Evolutionary conservation across 2,113 vertebrate genomes (phyloP), one percentile per base, ranked within the genome.

Genomic region (Anoplopoma fimbria): DNA sequence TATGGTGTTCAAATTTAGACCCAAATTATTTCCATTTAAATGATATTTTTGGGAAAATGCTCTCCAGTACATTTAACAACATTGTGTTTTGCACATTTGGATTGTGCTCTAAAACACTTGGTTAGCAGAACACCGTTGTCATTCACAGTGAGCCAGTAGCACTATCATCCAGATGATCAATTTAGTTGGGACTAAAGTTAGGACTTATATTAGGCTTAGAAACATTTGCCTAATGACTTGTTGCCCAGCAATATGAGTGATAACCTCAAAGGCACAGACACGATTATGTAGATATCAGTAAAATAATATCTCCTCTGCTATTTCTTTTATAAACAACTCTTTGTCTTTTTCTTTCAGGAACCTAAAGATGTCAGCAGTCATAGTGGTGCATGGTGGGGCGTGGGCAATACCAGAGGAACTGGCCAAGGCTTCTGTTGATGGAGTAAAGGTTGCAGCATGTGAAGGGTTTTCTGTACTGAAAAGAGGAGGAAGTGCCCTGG

Each of bases 301-400:
- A 75, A 53, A 45, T 33, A 61, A 21, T 62, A 27, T 58, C 64
- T 58, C 2, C 12, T 29, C 14, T 6, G 14, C 0, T 47, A 5
- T 9, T 23, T 12, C 4, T 34, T 49, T 0, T 29, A 17, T 53
- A 2, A 60, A 15, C 17, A 34, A 15, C 14, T 7, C 51, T 60
- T 2, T 53, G 13, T 75, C 2, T 80, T n/a, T 83, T 60, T 84
- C 64, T 34, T 58, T 42, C 74, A 91, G 80, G 42, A 60, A 68
- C 40, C 5, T 31, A 55, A 87, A 77, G 6, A 95, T 92, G 91
- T 88, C 94, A 77, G 83, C 92, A 15, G 92, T 96, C 3, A 33
- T 96, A 12, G 79, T 96, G 0, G 94, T 95, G 69, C 96, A 95
- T n/a, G 95, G 90, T 2, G 93, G 95, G 1, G 95, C 95, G 0